These are phyloP conservation scores for Circaetus cinerascens DNA, from an alignment of 2,113 vertebrate species.

Conservation along the genomic window DNA sequence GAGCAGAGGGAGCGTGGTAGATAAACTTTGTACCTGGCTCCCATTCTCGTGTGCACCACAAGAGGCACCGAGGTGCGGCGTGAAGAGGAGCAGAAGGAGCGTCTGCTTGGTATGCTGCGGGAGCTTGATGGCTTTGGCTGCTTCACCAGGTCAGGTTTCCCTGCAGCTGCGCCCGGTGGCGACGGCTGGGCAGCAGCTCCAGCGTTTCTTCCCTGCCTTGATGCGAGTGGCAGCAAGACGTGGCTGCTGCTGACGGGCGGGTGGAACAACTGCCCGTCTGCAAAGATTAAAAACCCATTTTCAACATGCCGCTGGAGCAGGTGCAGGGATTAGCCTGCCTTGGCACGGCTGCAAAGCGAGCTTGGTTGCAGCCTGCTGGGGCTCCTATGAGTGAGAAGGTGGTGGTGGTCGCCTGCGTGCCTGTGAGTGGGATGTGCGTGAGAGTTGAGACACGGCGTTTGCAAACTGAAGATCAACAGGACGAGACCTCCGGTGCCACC, in stretches of 20 bases:
- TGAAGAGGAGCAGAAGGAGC: neutral
- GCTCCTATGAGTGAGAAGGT: neutral
- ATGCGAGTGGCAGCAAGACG: neutral
- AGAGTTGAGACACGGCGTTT: accelerated
- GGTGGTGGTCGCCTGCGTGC: neutral
- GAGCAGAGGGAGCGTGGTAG: accelerated
- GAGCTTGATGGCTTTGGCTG: neutral
- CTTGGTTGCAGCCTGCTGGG: neutral
- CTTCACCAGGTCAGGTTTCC: neutral
- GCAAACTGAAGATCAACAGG: accelerated
- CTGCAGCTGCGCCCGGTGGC: accelerated
- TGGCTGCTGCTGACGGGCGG: neutral
- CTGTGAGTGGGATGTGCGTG: no score
- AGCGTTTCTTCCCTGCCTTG: neutral
- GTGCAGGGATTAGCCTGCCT: neutral
- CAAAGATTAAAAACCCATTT: neutral
- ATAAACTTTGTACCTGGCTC: neutral
- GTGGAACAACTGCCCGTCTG: neutral
- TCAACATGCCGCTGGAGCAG: neutral
- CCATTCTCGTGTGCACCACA: accelerated
- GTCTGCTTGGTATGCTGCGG: neutral
- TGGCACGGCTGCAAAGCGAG: accelerated
- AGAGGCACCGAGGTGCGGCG: accelerated
- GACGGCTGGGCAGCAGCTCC: neutral
- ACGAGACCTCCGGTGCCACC: neutral